phyloP scores from a whole-genome alignment of 2,797 vertebrate species.

The Chrysolophus pictus region DNA sequence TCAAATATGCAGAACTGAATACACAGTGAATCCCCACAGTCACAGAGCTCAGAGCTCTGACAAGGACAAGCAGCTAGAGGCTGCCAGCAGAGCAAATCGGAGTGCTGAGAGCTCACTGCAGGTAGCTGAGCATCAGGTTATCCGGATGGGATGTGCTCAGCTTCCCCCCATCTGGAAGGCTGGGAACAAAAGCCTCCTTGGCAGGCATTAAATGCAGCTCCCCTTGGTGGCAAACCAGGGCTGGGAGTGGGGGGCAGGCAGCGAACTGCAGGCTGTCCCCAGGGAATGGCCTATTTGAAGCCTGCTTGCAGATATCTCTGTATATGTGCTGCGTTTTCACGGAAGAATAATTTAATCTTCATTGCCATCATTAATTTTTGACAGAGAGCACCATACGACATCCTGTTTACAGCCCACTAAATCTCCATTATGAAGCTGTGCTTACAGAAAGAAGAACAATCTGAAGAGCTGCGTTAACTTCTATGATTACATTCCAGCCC shows the following conservation, averaged over 20 bases:
- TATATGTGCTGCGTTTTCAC: conserved; percentile 33
- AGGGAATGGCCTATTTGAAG: conserved; percentile 62
- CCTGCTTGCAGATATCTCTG: conserved; percentile 32
- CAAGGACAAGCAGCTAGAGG: background rate
- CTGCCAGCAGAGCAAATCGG: conserved; percentile 24
- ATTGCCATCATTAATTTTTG: conserved; percentile 64
- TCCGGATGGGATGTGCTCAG: background rate
- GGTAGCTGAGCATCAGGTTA: conserved; percentile 20
- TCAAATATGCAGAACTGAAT: background rate
- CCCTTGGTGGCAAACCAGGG: background rate
- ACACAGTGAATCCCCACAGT: conserved; percentile 15
- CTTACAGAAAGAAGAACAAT: conserved; percentile 55
- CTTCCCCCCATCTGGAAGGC: background rate
- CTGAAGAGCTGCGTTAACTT: conserved; percentile 68
- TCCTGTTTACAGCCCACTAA: conserved; percentile 66
- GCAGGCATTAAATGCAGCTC: conserved; percentile 7
- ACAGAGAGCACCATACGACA: conserved; percentile 65
- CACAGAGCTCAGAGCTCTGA: background rate
- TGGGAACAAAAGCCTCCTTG: conserved; percentile 52
- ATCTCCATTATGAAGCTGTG: conserved; percentile 40
- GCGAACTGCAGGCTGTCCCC: background rate
- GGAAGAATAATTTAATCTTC: conserved; percentile 63
- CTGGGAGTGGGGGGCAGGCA: background rate
- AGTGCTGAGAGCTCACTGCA: background rate
- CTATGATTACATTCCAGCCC: conserved; percentile 47